These are phyloP conservation scores for Eurystomus glaucurus DNA, from an alignment of 2,797 vertebrate genomes.

Conservation along the genomic window DNA sequence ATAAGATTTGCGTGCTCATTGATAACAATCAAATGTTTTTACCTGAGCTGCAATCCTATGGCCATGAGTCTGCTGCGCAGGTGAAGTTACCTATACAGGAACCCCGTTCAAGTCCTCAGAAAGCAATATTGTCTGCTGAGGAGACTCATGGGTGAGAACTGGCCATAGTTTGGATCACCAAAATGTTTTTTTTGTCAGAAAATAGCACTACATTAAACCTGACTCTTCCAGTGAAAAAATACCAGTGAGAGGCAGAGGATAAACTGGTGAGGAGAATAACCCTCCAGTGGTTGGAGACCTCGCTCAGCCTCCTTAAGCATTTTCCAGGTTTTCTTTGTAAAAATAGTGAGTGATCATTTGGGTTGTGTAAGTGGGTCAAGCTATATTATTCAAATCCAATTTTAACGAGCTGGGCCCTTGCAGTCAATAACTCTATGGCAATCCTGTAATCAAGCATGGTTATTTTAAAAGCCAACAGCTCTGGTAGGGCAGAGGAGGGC, in stretches of 20 bases:
- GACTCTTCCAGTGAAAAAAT: not conserved
- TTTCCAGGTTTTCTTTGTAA: not conserved
- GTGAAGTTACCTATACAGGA: not conserved
- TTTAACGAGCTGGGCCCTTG: not conserved
- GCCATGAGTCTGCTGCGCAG: not conserved
- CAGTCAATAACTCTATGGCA: not conserved
- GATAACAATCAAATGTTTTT: not conserved
- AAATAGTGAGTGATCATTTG: not conserved
- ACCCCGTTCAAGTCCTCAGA: not conserved
- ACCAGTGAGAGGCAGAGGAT: not conserved
- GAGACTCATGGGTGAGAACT: accelerated
- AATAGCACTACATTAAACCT: not conserved
- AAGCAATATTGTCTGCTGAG: not conserved
- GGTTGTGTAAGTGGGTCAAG: not conserved
- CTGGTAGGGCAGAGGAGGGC: not conserved
- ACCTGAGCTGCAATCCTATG: accelerated
- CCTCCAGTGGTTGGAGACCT: not conserved
- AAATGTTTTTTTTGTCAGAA: not conserved
- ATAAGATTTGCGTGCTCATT: accelerated
- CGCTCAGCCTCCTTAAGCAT: not conserved
- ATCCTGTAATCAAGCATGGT: not conserved
- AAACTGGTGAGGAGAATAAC: not conserved
- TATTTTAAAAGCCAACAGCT: not conserved
- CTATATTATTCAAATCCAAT: not conserved
- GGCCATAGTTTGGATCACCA: not conserved